Evolutionary conservation across 2,888 invertebrate genomes (phyloP).

Genomic region (Lingula anatina): DNA sequence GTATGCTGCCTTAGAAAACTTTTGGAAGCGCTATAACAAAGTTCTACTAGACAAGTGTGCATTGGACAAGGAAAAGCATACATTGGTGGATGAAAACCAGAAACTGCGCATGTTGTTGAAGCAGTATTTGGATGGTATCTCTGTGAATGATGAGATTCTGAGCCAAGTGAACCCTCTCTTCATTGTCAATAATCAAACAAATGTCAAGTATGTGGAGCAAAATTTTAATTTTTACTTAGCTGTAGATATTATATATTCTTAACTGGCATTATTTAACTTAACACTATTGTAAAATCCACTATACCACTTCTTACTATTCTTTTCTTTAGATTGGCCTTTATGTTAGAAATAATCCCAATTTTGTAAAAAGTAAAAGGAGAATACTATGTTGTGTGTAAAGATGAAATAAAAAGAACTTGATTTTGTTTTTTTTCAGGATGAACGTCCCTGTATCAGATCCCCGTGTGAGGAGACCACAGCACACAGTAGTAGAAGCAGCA

Average conservation of each 20-base stretch:
- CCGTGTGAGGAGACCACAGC: constrained; percentile 32
- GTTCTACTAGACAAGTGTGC: constrained; percentile 58
- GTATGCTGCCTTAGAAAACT: constrained; percentile 60
- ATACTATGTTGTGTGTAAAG: no score
- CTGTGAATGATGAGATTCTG: constrained; percentile 52
- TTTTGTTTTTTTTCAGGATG: constrained; percentile 27
- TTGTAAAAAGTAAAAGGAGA: no score
- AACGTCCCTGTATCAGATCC: constrained; percentile 44
- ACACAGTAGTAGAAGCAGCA: constrained; percentile 38
- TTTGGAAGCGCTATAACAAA: constrained; percentile 63
- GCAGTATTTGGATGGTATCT: constrained; percentile 53
- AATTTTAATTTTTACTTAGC: background rate
- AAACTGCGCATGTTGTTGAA: constrained; percentile 50
- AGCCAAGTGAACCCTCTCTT: constrained; percentile 51
- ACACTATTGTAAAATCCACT: no score
- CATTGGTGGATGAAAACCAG: constrained; percentile 60
- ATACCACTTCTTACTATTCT: no score
- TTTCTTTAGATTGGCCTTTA: no score
- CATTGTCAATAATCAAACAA: constrained; percentile 50
- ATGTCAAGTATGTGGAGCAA: constrained; percentile 41
- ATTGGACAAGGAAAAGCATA: constrained; percentile 51
- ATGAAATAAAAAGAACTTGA: background rate
- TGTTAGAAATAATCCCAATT: no score
- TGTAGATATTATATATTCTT: no score
- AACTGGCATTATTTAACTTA: no score